Conservation (phyloP, 1,140 invertebrate species). For the Ladona fulva region DNA sequence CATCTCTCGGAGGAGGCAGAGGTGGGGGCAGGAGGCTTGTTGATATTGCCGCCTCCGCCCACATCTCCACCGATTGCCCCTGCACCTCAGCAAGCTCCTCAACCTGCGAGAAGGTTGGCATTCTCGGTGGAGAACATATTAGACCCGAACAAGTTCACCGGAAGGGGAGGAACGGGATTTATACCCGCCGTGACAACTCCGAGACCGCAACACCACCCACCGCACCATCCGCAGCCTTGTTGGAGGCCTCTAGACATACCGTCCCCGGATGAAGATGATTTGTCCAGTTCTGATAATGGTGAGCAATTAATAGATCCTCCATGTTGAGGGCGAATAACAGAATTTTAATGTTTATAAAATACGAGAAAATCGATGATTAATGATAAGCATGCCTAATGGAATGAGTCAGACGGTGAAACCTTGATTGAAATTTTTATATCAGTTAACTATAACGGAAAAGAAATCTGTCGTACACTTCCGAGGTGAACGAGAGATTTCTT, state of each 20-base stretch:
- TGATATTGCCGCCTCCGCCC: slow-evolving; percentile 13
- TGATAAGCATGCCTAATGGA: too few relatives aligned
- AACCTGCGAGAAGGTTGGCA: slow-evolving; percentile 41
- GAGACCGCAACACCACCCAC: neutral
- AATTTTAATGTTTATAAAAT: too few relatives aligned
- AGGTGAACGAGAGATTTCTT: too few relatives aligned
- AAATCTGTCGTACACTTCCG: too few relatives aligned
- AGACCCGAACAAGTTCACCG: slow-evolving; percentile 83
- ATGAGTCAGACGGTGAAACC: too few relatives aligned
- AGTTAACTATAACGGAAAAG: too few relatives aligned
- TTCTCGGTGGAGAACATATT: slow-evolving; percentile 89
- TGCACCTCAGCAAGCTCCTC: slow-evolving; percentile 20
- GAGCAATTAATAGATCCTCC: neutral
- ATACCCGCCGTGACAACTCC: neutral
- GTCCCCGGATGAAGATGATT: neutral
- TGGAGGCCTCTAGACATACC: neutral
- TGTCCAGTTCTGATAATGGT: neutral
- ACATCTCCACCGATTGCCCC: slow-evolving; percentile 30
- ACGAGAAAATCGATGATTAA: too few relatives aligned
- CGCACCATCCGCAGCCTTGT: neutral
- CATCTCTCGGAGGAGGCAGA: slow-evolving; percentile 13
- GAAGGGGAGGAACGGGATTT: slow-evolving; percentile 32
- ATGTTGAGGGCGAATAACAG: too few relatives aligned
- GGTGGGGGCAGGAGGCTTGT: neutral
- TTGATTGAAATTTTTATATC: too few relatives aligned